Evolutionary conservation across 2,888 invertebrate genomes (phyloP), one percentile per base, ranked within the genome.

Genomic region (Drosophila algonquin): DNA sequence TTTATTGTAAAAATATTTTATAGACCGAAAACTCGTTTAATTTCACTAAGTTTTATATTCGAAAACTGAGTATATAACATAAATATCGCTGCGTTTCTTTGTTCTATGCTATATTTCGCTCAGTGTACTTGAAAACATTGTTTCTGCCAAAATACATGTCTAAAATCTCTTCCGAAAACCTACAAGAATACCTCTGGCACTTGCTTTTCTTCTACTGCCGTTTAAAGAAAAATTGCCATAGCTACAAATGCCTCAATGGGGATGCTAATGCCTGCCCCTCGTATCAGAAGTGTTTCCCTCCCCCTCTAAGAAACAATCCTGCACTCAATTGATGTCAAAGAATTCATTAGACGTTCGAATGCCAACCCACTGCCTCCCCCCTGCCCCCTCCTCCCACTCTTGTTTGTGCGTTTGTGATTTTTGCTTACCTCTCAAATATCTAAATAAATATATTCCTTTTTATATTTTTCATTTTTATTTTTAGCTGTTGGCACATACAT

Each of bases 381-480:
- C 40, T 6, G 5, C 40, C 14, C 14, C 4, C 14, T 6, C 4
- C 40, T 2, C 3, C 10, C 32, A 10, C 3, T 6, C 2, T 6
- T 6, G 14, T 6, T 6, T 12, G 12, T 40, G 40, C 32, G 21
- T 9, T n/a, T 32, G 21, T 21, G 30, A 57, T 55, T 30, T 32
- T 53, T 21, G 30, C 32, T 54, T 57, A 21, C 18, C 14, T 56
- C 30, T 32, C 30, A 14, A 61, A 46, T 32, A 32, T 32, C 61
- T 46, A 61, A 61, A 61, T 61, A 61, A 61, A 61, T 61, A 46
- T 60, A 61, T 60, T 61, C 60, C n/a, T 7, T 40, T 40, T 40
- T 40, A n/a, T 40, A 7, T 14, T 24, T 61, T 61, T 59, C 0
- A n/a, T n/a, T 40, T 40, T 40, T 40, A 7, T 14, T 24, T 61